phyloP scores from a whole-genome alignment of 2,113 vertebrate species.

The Megaleporinus macrocephalus region DNA sequence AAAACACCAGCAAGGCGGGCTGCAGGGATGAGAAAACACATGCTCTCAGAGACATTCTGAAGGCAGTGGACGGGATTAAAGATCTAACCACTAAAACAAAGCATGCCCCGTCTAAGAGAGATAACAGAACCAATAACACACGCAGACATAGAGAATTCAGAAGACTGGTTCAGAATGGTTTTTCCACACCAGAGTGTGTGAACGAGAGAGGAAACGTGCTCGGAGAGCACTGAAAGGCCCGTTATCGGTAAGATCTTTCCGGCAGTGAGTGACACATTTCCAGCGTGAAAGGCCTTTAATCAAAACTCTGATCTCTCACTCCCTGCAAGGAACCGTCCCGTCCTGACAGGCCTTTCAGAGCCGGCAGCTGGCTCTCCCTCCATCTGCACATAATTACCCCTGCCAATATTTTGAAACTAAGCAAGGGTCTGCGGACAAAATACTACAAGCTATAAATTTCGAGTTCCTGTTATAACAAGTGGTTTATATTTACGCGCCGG shows the following conservation, averaged over 20 bases:
- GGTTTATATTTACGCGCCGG: constrained; percentile 77
- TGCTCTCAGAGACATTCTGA: neutral
- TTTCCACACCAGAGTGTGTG: neutral
- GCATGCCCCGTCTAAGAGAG: neutral
- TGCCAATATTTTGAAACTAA: constrained; percentile 77
- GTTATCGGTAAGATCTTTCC: constrained; percentile 56
- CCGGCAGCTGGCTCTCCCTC: constrained; percentile 70
- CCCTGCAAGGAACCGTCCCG: constrained; percentile 29
- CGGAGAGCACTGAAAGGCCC: neutral
- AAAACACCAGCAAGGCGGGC: constrained; percentile 13
- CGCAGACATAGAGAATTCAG: constrained; percentile 3
- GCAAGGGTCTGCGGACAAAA: constrained; percentile 76
- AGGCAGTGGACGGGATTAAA: constrained; percentile 6
- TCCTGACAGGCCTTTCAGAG: constrained; percentile 55
- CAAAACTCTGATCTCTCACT: constrained; percentile 57
- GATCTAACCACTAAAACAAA: constrained; percentile 9
- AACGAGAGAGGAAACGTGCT: neutral
- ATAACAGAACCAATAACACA: constrained; percentile 32
- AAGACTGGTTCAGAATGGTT: neutral
- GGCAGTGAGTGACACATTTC: constrained; percentile 53
- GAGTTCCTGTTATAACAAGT: constrained; percentile 84
- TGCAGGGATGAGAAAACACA: neutral
- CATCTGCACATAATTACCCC: constrained; percentile 80
- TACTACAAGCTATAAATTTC: constrained; percentile 81
- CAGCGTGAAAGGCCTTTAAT: constrained; percentile 57